Conservation (phyloP, 2,113 vertebrate genomes). For the Edolisoma coerulescens region DNA sequence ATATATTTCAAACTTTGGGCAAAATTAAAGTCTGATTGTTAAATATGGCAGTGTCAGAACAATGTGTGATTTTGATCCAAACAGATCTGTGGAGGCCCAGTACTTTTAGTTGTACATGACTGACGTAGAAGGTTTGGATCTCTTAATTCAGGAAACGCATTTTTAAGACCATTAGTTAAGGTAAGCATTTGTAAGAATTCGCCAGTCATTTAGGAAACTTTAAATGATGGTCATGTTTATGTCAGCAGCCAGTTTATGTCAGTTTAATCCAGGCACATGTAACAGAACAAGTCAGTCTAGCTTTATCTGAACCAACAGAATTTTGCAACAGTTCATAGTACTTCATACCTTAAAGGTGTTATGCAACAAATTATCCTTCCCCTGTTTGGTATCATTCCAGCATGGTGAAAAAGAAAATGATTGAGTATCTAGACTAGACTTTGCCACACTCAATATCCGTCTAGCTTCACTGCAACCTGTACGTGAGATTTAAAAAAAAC, state of each 20-base stretch:
- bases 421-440: not conserved
- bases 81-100: not conserved
- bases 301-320: slow-evolving; percentile 40
- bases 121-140: not conserved
- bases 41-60: not conserved
- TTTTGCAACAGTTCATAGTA: slow-evolving; percentile 46
- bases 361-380: slow-evolving; percentile 38
- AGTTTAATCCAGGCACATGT: not conserved
- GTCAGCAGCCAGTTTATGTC: not conserved
- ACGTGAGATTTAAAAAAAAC: not conserved
- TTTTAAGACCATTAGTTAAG: not conserved
- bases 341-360: slow-evolving; percentile 24
- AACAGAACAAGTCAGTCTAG: slow-evolving; percentile 46
- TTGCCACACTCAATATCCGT: not conserved
- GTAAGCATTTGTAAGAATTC: not conserved
- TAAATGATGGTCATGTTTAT: not conserved
- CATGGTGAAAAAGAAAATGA: slow-evolving; percentile 36
- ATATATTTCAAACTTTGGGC: not conserved
- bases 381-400: slow-evolving; percentile 45
- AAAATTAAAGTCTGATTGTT: not conserved
- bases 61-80: not conserved
- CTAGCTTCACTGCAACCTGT: not conserved
- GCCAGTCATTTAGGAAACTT: not conserved
- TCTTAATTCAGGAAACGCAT: not conserved
- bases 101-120: not conserved